Base-by-base conservation (phyloP, 2,888 invertebrate genomes). In the Graphium colonna region DNA sequence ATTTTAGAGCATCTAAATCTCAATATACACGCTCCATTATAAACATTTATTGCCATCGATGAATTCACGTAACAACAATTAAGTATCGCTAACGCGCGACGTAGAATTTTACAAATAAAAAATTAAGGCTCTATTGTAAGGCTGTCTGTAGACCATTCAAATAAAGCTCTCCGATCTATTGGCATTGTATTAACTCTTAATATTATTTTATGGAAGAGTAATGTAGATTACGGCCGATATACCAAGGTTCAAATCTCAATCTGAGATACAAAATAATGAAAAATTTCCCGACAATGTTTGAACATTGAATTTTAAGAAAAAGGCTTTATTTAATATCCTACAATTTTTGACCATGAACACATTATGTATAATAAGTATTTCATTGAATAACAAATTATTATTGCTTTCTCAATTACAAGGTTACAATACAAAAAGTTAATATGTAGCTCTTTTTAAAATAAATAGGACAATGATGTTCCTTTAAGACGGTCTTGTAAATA, bases 1-100 rank as follows among this genome's bases (percentile, higher is more conserved):
- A 84, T 83, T 83, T 85, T 81, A 86, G 82, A 82, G 76, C 82
- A 81, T 68, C 59, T 59, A 51, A 59, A 56, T 65, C 31, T 31
- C 31, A 31, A 67, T 64, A 67, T 64, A 65, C 67, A 66, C 49
- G 51, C 57, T 45, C 51, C 36, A 12, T 7, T 38, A 39, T 45
- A 13, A 62, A 60, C 51, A 53, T 59, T 74, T 79, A 76, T 79
- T 76, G 75, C 78, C 72, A 68, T 73, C 76, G 75, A 75, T 36
- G 9, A 36, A n/a, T 36, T 36, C 33, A 33, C 10, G 8, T 33
- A 3, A 33, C 33, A 12, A 36, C 5, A n/a, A 3, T 13, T 36
- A 36, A 13, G 12, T 36, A 9, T 36, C n/a, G 9, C n/a, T 36
- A 12, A 36, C n/a, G 2, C 9, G 12, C 8, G 38, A 56, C 38